Percentiles rank a stretch among this genome's conserved stretches.
Evolutionary conservation across 2,797 vertebrate species (phyloP).

Genomic region (Pantherophis alleghaniensis): DNA sequence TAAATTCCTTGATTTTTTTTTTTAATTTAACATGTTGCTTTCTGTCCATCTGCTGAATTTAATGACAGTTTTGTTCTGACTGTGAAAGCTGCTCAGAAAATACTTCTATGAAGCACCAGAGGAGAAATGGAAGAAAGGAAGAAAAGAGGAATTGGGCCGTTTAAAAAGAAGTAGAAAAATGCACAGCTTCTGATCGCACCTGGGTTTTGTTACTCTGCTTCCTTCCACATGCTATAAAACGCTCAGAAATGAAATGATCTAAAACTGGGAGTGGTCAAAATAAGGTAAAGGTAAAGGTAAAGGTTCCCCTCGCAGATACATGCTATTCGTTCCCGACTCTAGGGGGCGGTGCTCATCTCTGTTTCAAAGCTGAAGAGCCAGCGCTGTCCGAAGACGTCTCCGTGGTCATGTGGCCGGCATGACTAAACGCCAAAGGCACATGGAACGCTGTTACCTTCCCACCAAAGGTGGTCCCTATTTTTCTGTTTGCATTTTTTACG

Average conservation of each 20-base stretch:
- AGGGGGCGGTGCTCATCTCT: no score
- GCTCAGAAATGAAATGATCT: constrained; percentile 45
- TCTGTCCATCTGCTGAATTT: not conserved
- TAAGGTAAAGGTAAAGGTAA: constrained; percentile 15
- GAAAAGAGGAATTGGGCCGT: not conserved
- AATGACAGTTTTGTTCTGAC: not conserved
- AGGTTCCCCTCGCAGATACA: no score
- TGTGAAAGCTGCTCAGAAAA: not conserved
- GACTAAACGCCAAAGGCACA: no score
- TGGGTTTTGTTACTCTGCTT: not conserved
- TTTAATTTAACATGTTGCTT: no score
- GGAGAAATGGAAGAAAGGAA: not conserved
- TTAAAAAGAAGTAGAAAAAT: not conserved
- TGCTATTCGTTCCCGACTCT: no score
- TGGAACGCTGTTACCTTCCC: no score
- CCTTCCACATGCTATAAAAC: constrained; percentile 27
- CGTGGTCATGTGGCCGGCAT: no score
- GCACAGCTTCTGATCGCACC: not conserved
- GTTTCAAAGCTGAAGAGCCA: no score
- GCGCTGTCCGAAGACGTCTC: no score
- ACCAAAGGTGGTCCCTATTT: no score
- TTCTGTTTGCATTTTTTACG: no score
- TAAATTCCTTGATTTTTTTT: not conserved
- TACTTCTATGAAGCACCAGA: not conserved
- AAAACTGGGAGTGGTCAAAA: constrained; percentile 44